Percentiles rank a stretch among this genome's conserved stretches.
Evolutionary conservation across 2,888 invertebrate genomes (phyloP).

Genomic region (Epicampocera succincta): DNA sequence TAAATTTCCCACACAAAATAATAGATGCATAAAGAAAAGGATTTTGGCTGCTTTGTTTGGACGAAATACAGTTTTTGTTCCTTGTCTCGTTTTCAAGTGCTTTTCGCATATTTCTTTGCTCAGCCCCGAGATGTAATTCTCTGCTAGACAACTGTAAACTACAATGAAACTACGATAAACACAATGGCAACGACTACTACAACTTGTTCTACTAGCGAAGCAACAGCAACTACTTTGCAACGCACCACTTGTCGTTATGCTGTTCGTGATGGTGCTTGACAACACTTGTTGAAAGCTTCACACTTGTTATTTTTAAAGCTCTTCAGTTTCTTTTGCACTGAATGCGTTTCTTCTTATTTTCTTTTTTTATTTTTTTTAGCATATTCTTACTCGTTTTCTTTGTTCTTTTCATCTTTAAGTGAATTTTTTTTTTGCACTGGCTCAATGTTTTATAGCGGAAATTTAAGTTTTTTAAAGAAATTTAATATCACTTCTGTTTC

Average conservation of each 20-base stretch:
- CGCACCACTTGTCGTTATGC: conserved; percentile 55
- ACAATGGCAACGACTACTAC: conserved; percentile 37
- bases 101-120: neutral
- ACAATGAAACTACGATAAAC: conserved; percentile 51
- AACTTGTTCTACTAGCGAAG: neutral
- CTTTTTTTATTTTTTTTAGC: neutral
- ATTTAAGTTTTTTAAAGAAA: neutral
- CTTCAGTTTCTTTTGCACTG: conserved; percentile 59
- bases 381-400: neutral
- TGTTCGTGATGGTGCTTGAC: conserved; percentile 65
- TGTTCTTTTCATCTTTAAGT: neutral
- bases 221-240: conserved; percentile 24
- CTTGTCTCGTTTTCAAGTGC: conserved; percentile 6
- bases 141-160: conserved; percentile 50
- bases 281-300: conserved; percentile 69
- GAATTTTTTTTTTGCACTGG: neutral
- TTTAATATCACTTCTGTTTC: neutral
- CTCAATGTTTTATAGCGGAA: neutral
- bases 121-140: conserved; percentile 1
- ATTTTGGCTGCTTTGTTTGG: conserved; percentile 6
- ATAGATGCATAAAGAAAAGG: neutral
- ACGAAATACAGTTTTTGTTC: neutral
- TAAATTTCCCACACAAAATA: conserved; percentile 28
- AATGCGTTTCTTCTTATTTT: neutral
- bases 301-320: conserved; percentile 69